These are phyloP conservation scores for Siniperca chuatsi DNA, from an alignment of 2,113 vertebrate genomes.

Conservation along the genomic window DNA sequence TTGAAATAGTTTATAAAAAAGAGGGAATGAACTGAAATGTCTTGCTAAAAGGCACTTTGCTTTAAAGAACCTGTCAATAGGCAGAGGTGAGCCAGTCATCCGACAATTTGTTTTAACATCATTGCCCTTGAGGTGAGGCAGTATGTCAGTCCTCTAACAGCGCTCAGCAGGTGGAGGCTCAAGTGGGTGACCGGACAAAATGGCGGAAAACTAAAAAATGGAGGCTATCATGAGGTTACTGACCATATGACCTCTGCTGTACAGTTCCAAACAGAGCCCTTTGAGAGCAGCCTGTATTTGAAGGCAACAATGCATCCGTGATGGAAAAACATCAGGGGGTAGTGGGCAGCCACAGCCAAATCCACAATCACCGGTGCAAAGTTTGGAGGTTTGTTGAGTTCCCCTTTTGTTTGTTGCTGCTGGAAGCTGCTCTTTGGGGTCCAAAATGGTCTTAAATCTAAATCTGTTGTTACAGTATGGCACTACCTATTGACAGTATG, in stretches of 20 bases:
- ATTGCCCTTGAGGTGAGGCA: slow-evolving; percentile 7
- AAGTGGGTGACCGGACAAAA: slow-evolving; percentile 55
- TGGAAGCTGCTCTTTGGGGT: not conserved
- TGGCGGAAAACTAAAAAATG: slow-evolving; percentile 40
- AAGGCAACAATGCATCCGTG: slow-evolving; percentile 57
- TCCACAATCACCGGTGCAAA: slow-evolving; percentile 25
- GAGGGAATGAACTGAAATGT: not conserved
- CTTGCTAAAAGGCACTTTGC: slow-evolving; percentile 33
- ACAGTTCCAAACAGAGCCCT: slow-evolving; percentile 35
- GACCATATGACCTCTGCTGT: slow-evolving; percentile 30
- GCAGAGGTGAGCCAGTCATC: slow-evolving; percentile 15
- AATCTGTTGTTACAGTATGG: not conserved
- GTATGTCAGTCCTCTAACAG: slow-evolving; percentile 39
- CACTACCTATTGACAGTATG: not conserved
- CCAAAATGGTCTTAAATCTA: not conserved
- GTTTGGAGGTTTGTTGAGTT: slow-evolving; percentile 21
- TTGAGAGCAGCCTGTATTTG: slow-evolving; percentile 33
- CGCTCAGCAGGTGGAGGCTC: slow-evolving; percentile 47
- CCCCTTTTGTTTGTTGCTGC: not conserved
- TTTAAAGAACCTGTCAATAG: slow-evolving; percentile 35
- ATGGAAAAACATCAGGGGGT: slow-evolving; percentile 68
- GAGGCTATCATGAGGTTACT: slow-evolving; percentile 30
- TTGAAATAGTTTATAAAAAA: not conserved
- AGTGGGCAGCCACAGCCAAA: not conserved
- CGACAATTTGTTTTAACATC: slow-evolving; percentile 30